Evolutionary conservation across 2,113 vertebrate genomes (phyloP).

Genomic region (Gobio gobio): DNA sequence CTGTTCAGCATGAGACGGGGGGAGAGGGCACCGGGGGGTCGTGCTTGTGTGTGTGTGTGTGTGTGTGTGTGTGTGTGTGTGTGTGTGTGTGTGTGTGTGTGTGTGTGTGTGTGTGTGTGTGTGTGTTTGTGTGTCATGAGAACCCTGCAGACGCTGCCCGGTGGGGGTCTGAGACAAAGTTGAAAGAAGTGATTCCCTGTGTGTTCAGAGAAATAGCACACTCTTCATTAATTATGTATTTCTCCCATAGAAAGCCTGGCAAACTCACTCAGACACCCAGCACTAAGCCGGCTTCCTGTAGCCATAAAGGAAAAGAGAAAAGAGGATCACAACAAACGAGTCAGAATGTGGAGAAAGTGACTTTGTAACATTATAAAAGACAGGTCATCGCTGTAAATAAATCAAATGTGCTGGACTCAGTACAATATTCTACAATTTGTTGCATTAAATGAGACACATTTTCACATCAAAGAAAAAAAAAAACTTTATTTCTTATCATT

Average conservation of each 20-base stretch:
- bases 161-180: slow-evolving; percentile 43
- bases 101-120: neutral
- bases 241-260: slow-evolving; percentile 63
- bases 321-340: neutral
- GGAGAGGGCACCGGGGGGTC: slow-evolving; percentile 18
- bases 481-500: too few species aligned
- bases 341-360: neutral
- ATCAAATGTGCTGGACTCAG: neutral
- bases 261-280: slow-evolving; percentile 63
- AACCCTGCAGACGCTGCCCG: slow-evolving; percentile 31
- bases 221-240: slow-evolving; percentile 74
- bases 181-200: slow-evolving; percentile 58
- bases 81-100: slow-evolving; percentile 11
- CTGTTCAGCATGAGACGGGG: neutral
- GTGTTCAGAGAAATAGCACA: slow-evolving; percentile 58
- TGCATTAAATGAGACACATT: neutral
- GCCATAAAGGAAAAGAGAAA: neutral
- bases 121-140: slow-evolving; percentile 34
- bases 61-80: neutral
- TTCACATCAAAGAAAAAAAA: too few species aligned
- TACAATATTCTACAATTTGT: neutral
- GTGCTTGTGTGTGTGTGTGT: neutral
- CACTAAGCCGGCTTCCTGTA: slow-evolving; percentile 46
- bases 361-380: neutral
- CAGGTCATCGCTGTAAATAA: neutral